Base-by-base conservation (phyloP, 1,140 invertebrate genomes). In the Mylabris phalerata region DNA sequence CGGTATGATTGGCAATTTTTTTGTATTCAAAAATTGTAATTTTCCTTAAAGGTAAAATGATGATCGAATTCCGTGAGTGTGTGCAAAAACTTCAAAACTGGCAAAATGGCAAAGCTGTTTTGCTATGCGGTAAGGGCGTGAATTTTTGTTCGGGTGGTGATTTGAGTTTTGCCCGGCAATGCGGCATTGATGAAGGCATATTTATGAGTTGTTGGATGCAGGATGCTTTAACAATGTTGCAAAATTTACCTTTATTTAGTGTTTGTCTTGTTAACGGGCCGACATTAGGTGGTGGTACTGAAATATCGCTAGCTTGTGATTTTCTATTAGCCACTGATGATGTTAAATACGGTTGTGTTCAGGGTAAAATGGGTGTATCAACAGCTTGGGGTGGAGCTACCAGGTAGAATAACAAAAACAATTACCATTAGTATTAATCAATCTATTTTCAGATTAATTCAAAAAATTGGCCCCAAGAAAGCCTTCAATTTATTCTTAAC, bases 71-170 rank as follows among this genome's bases (percentile, higher is more conserved):
- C 3, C 63, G 72, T 9, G 71, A 79, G 19, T 68, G 72, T 40
- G 64, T 83, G 0, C 38, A 55, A 9, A 66, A 75, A 39, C 66
- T 85, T 11, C 76, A 81, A 64, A 55, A 67, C 4, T 80, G 79
- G 79, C 57, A 65, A 13, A 60, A 65, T n/a, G 83, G 82, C 5
- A 83, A 81, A 75, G 82, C 77, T 9, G 55, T 84, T 1, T 71
- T 85, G 9, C 11, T 85, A 3, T 68, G 71, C 50, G 80, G 80
- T 0, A 61, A 67, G 11, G 76, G 73, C 3, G 67, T 68, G 9
- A 75, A 74, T 19, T 85, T 85, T 66, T 84, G 82, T 68, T 82
- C 83, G 3, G 84, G 83, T 11, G 81, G 78, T 6, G 81, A 84
- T 66, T 65, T 84, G 9, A 71, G 78, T 6, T 76, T 78, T 42